Evolutionary conservation across 1,140 invertebrate genomes (phyloP), one percentile per base, ranked within the genome.

Genomic region (Calephelis nemesis): DNA sequence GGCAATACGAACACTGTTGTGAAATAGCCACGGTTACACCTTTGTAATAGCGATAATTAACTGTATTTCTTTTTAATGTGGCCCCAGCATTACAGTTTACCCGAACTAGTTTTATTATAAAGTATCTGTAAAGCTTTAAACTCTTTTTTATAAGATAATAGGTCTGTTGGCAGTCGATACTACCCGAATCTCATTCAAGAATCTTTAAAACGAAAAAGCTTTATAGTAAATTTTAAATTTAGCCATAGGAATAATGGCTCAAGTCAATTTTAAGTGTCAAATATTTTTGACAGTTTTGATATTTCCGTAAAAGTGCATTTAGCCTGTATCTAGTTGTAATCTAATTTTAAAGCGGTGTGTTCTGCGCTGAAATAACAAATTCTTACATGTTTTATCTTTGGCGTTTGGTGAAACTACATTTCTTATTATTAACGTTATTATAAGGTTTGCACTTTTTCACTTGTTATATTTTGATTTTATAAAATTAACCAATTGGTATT

Each of bases 201-300:
- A 60, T 60, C 58, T 60, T 30, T 5, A 40, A 40, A 40, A 47
- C 45, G 45, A 64, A 48, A 47, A 64, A 48, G 45, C 8, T 63
- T 63, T 63, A 42, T 63, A 19, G 13, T 63, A 47, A 40, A n/a
- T 12, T 67, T 58, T 60, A 58, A 15, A 60, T 45, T 15, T 19
- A 47, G 47, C 45, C 10, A 15, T 47, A 30, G 30, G 30, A 30
- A 63, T 30, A 45, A 66, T 40, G 72, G 62, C 62, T 66, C 52
- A 64, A 70, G 72, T 77, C 75, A 77, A 77, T 74, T 77, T 73
- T 70, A 74, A 70, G 74, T 79, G 77, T 79, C 77, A 79, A 79
- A 79, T 70, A 47, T 77, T 79, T 79, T 76, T 9, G 75, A 79
- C 74, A 62, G 72, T 76, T 74, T 74, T 71, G 62, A 68, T 65